Evolutionary conservation across 1,140 invertebrate species (phyloP), one percentile per base, ranked within the genome.

Genomic region (Papilio dardanus): DNA sequence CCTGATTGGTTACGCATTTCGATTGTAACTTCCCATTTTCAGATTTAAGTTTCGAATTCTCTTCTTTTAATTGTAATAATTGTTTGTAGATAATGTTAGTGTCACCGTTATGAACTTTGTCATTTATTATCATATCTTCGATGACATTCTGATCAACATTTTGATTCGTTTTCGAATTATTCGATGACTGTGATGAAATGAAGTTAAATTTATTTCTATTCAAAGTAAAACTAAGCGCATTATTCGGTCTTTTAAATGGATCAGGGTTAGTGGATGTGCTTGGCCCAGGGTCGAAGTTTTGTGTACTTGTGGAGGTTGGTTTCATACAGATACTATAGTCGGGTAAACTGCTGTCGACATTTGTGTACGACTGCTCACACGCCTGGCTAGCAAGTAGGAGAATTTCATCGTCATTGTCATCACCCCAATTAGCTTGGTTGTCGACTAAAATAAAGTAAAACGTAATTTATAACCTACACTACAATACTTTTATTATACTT

Each of bases 1-100:
- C 93, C 77, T 94, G 91, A 74, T 93, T 93, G 0, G 88, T 92
- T 0, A 93, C 84, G 88, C 88, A 92, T 78, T 93, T 92, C 10
- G 93, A 92, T 28, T 88, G 78, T 31, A 93, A 80, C 74, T 89
- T 89, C 4, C 89, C 88, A 85, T 93, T 90, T 37, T 93, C 89
- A 1, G 86, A 86, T 69, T 91, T 93, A 3, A 94, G 79, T 75
- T 93, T 93, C n/a, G 86, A 83, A 87, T 92, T 93, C 54, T 93
- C 88, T 54, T 90, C 88, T 82, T 89, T 84, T 7, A 93, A 54
- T 74, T 88, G 80, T 2, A 92, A 77, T 10, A 91, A 73, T 74
- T 91, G 88, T 12, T 77, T 75, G 46, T 89, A 91, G 33, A 91
- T 62, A 40, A 84, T 75, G 46, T 88, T 77, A 0, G 82, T 69